Conservation (phyloP, 2,888 invertebrate genomes). For the Microctonus aethiopoides region DNA sequence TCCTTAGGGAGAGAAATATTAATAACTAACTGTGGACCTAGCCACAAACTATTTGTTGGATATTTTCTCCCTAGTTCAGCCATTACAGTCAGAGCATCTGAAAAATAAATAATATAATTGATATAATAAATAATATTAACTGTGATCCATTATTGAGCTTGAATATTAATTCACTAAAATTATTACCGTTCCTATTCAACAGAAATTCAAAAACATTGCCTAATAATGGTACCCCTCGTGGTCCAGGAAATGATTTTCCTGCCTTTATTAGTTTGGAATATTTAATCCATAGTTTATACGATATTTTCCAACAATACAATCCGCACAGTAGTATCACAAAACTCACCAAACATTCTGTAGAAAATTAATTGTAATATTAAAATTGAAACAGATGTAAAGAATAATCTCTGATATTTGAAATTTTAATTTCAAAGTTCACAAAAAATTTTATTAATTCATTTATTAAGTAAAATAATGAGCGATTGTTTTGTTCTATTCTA, state of each 20-base stretch:
- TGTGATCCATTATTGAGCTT: too few relatives aligned
- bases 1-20: background rate
- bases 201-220: slow-evolving; percentile 17
- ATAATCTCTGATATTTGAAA: too few relatives aligned
- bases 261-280: background rate
- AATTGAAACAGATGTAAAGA: too few relatives aligned
- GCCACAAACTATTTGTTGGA: background rate
- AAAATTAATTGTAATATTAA: background rate
- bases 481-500: too few relatives aligned
- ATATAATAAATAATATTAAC: background rate
- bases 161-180: too few relatives aligned
- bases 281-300: background rate
- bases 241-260: slow-evolving; percentile 13
- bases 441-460: too few relatives aligned
- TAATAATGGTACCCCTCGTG: slow-evolving; percentile 13
- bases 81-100: background rate
- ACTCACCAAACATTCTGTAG: background rate
- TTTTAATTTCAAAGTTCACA: too few relatives aligned
- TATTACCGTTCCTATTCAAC: background rate
- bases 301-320: background rate
- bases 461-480: too few relatives aligned
- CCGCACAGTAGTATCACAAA: background rate
- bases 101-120: background rate
- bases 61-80: background rate
- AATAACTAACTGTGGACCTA: background rate